Evolutionary conservation across 2,888 invertebrate genomes (phyloP), one percentile per base, ranked within the genome.

Genomic region (Apamea epomidion): DNA sequence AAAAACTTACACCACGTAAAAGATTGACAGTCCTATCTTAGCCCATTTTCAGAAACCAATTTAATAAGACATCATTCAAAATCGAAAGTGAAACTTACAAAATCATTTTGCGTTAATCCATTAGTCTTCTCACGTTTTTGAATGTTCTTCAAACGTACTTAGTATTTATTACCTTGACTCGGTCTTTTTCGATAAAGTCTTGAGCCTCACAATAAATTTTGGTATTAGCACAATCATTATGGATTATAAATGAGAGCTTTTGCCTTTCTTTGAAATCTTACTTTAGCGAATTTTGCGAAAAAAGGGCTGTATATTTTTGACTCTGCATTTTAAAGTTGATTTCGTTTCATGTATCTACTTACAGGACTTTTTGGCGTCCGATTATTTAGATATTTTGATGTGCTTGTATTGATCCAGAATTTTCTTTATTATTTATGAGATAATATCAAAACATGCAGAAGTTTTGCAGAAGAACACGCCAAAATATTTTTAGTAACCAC

Each of bases 1-100:
- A 54, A 64, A 54, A 74, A 68, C n/a, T 58, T n/a, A 25, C 14
- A 72, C 45, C 70, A 74, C 83, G 60, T 87, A 87, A 76, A 71
- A 76, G 48, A 85, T 87, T 83, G 69, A 87, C 29, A 74, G 54
- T 76, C 58, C 60, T 64, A 42, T 64, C 45, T 48, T 7, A 73
- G n/a, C 16, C 25, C n/a, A 72, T 69, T 80, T 74, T 80, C 69
- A 72, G 73, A 87, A 84, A 67, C 51, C 75, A 84, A 87, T 84
- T 84, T 87, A 60, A 51, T 67, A 73, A 70, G 32, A 67, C 62
- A 77, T 87, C 54, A 81, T 76, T 87, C 75, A 84, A 74, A 77
- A 87, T 74, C 21, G 73, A 67, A 45, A 77, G 60, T 70, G 69
- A 75, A 77, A 77, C 68, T 71, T 67, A 58, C 62, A 74, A 78